Conservation (phyloP, 2,888 invertebrate genomes). For the Hedya salicella region DNA sequence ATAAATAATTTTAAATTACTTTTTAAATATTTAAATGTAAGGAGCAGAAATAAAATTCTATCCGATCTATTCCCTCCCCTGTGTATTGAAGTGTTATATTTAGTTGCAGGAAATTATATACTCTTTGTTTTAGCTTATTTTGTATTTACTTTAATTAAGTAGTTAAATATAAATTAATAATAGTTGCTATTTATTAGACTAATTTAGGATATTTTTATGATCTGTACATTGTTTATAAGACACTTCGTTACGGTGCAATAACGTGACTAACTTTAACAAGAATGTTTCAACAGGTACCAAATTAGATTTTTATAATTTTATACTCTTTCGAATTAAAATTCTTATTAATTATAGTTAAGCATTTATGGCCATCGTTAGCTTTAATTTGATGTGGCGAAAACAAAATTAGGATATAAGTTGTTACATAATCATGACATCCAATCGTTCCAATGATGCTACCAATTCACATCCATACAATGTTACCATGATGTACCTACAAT, state of each 20-base stretch:
- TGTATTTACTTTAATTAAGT: constrained; percentile 18
- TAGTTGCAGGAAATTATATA: constrained; percentile 36
- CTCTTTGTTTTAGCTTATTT: constrained; percentile 33
- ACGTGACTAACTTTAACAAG: constrained; percentile 11
- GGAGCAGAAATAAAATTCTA: constrained; percentile 17
- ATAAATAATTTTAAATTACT: constrained; percentile 10
- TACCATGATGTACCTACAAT: constrained; percentile 54
- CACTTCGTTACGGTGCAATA: constrained; percentile 8
- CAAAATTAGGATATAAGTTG: constrained; percentile 39
- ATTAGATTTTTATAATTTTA: constrained; percentile 45
- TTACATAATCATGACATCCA: constrained; percentile 14
- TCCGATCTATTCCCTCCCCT: constrained; percentile 26
- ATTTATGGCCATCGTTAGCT: constrained; percentile 74
- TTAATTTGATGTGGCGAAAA: constrained; percentile 58
- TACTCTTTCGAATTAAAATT: constrained; percentile 33
- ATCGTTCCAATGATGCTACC: constrained; percentile 47
- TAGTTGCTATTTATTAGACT: constrained; percentile 42
- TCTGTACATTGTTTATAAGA: constrained; percentile 27
- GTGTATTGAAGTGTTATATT: constrained; percentile 23
- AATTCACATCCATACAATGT: constrained; percentile 53
- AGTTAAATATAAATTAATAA: constrained; percentile 30
- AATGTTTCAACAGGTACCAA: constrained; percentile 38
- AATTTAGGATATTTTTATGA: constrained; percentile 26
- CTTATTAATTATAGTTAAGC: constrained; percentile 48
- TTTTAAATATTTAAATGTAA: constrained; percentile 23